These are phyloP conservation scores for Burhinus oedicnemus DNA, from an alignment of 2,113 vertebrate genomes.

Conservation along the genomic window DNA sequence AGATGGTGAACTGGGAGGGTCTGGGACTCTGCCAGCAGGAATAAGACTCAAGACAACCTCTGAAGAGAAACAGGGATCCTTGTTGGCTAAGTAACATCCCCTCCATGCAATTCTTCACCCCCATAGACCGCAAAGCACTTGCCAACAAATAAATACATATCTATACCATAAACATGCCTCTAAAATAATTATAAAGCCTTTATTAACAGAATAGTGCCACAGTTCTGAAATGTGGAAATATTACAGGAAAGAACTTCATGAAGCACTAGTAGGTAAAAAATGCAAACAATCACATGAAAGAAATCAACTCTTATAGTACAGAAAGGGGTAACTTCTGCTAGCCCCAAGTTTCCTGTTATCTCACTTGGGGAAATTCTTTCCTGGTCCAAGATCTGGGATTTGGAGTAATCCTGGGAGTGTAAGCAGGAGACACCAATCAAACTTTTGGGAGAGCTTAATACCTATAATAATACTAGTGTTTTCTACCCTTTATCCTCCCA, in stretches of 20 bases:
- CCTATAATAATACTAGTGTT: background rate
- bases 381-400: background rate
- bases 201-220: background rate
- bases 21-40: background rate
- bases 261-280: background rate
- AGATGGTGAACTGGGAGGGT: background rate
- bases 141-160: background rate
- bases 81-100: background rate
- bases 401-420: background rate
- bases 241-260: background rate
- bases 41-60: background rate
- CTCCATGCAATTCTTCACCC: background rate
- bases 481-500: background rate
- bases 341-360: background rate
- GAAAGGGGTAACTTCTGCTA: background rate
- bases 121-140: background rate
- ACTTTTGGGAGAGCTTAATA: background rate
- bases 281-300: background rate
- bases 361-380: background rate
- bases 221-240: background rate
- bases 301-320: background rate
- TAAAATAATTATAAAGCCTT: background rate
- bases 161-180: background rate
- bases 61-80: background rate
- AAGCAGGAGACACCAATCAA: background rate